Percentiles rank a stretch among this genome's conserved stretches.
phyloP scores from a whole-genome alignment of 2,113 vertebrate species.

The Synchiropus splendidus region DNA sequence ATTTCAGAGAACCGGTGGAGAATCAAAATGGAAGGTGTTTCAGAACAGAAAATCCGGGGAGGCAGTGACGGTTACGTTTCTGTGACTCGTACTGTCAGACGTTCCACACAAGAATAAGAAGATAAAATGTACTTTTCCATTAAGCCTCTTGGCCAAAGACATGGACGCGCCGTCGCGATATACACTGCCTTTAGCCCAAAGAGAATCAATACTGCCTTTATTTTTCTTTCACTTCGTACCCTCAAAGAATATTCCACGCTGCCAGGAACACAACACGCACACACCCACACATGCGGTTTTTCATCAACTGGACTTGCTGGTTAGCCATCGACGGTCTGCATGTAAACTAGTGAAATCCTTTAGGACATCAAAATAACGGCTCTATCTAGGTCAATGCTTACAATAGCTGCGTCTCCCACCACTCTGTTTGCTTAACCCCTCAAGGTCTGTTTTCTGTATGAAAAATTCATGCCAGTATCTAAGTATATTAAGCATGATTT shows the following conservation, averaged over 20 bases:
- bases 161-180: no score
- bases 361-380: slow-evolving; percentile 65
- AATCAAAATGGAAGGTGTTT: slow-evolving; percentile 63
- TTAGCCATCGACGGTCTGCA: slow-evolving; percentile 58
- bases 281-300: slow-evolving; percentile 25
- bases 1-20: slow-evolving; percentile 57
- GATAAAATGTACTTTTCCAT: no score
- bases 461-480: slow-evolving; percentile 41
- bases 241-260: slow-evolving; percentile 20
- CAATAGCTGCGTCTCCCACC: slow-evolving; percentile 54
- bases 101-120: no score
- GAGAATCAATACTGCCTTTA: slow-evolving; percentile 1
- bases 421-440: slow-evolving; percentile 41
- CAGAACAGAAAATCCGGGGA: slow-evolving; percentile 27
- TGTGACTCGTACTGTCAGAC: no score
- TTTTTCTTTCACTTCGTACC: slow-evolving; percentile 16
- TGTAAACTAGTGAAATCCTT: slow-evolving; percentile 65
- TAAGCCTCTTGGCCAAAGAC: no score
- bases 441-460: slow-evolving; percentile 44
- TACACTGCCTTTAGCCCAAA: no score
- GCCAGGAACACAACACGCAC: slow-evolving; percentile 2
- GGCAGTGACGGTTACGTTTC: slow-evolving; percentile 23
- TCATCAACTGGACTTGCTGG: slow-evolving; percentile 49
- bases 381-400: slow-evolving; percentile 73
- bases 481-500: slow-evolving; percentile 36